Evolutionary conservation across 2,797 vertebrate species (phyloP), one percentile per base, ranked within the genome.

Genomic region (Urocyon cinereoargenteus): DNA sequence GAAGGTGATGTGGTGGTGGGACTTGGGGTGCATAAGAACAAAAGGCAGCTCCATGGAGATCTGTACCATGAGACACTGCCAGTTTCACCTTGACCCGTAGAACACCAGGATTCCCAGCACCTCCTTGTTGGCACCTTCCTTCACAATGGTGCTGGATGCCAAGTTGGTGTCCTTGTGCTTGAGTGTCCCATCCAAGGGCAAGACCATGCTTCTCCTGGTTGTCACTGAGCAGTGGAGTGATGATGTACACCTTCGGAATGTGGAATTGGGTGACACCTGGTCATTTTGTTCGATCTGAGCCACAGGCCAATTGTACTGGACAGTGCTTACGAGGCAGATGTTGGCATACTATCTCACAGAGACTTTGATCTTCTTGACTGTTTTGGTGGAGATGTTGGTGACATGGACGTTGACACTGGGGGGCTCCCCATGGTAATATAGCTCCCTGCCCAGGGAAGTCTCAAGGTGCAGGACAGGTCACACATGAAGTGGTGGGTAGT

Each of bases 1-100:
- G 0, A 81, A 78, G 87, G 90, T 95, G 64, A 97, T 95, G 95
- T 98, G 98, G 90, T 99, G 99, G 8, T 98, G 96, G 21, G 99
- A 99, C 98, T 99, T 99, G 9, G 99, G 99, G 92, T 99, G 99
- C 99, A 99, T 99, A 55, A 99, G 97, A 96, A 99, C 99, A 97
- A 99, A 99, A 51, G 99, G 99, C 91, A 99, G 98, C 98, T 99
- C 99, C 97, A 99, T 99, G 0, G 99, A 99, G 68, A 99, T 99
- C n/a, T n/a, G n/a, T n/a, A 95, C 99, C 99, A 59, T 98, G 98
- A n/a, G 99, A 99, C 83, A 99, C 99, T 96, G 99, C 99, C 95
- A 99, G 98, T 97, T 99, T 99, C 94, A 99, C 99, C 96, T 99
- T 99, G 92, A 99, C 99, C 88, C 98, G 98, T 99, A 99, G 31